Evolutionary conservation across 2,888 invertebrate species (phyloP).

Genomic region (Sarcophaga caerulescens): DNA sequence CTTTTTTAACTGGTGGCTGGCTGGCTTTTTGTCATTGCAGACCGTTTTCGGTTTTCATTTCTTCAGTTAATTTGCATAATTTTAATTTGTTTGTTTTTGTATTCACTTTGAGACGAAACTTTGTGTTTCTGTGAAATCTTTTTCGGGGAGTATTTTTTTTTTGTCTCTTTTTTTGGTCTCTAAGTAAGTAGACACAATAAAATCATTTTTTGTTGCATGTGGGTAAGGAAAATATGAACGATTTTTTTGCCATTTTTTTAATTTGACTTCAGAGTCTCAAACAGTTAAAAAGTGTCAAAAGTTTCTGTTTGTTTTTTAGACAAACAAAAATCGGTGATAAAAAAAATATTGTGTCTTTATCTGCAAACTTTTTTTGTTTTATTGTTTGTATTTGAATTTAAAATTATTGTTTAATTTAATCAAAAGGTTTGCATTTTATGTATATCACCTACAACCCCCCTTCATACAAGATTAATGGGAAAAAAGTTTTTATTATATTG

Average conservation of each 20-base stretch:
- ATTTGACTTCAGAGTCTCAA: conserved; percentile 65
- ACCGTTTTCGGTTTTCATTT: conserved; percentile 49
- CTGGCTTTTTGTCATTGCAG: conserved; percentile 29
- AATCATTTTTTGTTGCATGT: conserved; percentile 32
- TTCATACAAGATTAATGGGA: conserved; percentile 40
- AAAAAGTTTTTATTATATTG: conserved; percentile 31
- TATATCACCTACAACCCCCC: background rate
- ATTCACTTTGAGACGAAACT: conserved; percentile 68
- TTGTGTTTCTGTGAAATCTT: conserved; percentile 40
- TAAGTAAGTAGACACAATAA: conserved; percentile 38
- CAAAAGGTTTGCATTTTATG: conserved; percentile 47
- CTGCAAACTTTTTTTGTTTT: conserved; percentile 43
- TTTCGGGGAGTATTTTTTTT: background rate
- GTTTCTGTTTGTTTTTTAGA: background rate
- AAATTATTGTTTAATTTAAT: conserved; percentile 58
- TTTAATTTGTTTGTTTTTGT: conserved; percentile 77
- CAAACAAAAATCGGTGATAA: conserved; percentile 37
- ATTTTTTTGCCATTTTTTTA: conserved; percentile 49
- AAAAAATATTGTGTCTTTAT: conserved; percentile 37
- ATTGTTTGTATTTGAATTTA: conserved; percentile 51
- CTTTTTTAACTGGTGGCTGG: conserved; percentile 20
- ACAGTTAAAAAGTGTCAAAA: conserved; percentile 61
- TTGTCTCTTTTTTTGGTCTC: conserved; percentile 33
- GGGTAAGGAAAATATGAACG: conserved; percentile 18
- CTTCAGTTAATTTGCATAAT: conserved; percentile 76